Evolutionary conservation across 2,888 invertebrate species (phyloP), one percentile per base, ranked within the genome.

Genomic region (Tricholauxania praeusta): DNA sequence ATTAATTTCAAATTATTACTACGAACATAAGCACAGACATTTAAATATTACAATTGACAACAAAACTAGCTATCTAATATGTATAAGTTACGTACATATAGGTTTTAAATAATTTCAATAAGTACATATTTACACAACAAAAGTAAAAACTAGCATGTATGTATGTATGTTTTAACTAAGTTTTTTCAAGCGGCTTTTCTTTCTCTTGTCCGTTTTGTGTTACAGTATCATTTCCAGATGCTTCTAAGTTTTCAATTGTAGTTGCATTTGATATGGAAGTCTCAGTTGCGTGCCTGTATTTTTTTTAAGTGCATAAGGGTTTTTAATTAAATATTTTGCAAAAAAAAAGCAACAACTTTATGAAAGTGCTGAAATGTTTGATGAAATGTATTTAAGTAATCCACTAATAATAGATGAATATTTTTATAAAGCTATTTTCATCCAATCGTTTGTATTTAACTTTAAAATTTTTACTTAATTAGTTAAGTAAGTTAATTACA

Each of bases 211-310:
- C 67, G n/a, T 67, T 71, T 51, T 59, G 51, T 71, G 71, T 68
- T 47, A 51, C n/a, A 17, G 47, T 49, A 8, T 59, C 39, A 47
- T 67, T 59, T 47, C 73, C 73, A 63, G 62, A 52, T 17, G 71
- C 66, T 32, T 65, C 62, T n/a, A 57, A 70, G 22, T 65, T 66
- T n/a, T 65, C 70, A 28, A 51, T 49, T n/a, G 64, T 73, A 28
- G 71, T 73, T 19, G 67, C 60, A 51, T 70, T 74, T 15, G 75
- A 75, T 28, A 59, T 65, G 59, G 75, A 73, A 69, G 69, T 60
- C 65, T 73, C 68, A 10, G 63, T 32, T 17, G 64, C 7, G 62
- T 71, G 64, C 64, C 75, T 75, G 65, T 14, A 75, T 22, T 59
- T 28, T 28, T 59, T 17, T 22, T 28, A 17, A 28, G 14, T 22